Percentiles rank a stretch among this genome's conserved stretches.
phyloP scores from a whole-genome alignment of 2,797 vertebrate genomes.

The Xerus rutilus region DNA sequence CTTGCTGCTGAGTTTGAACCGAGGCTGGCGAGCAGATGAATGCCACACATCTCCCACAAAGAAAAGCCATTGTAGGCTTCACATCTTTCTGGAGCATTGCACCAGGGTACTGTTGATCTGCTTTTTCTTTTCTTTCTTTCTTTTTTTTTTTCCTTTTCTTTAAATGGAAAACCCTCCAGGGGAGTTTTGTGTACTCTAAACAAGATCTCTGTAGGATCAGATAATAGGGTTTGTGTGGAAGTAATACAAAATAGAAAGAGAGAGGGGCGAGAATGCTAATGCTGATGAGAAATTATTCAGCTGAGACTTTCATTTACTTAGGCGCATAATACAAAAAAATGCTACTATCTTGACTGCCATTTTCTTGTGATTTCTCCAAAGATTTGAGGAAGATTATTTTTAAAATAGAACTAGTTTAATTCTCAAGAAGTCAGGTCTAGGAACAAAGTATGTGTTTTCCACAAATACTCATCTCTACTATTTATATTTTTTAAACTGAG shows the following conservation, averaged over 20 bases:
- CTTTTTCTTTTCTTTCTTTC: conserved; percentile 12
- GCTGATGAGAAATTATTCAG: conserved; percentile 86
- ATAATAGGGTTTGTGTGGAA: conserved; percentile 82
- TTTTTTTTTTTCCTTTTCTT: conserved; percentile 51
- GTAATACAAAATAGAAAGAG: conserved; percentile 83
- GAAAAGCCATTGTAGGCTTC: conserved; percentile 81
- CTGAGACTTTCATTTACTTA: conserved; percentile 73
- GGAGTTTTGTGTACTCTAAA: conserved; percentile 88
- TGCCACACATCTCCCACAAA: conserved; percentile 74
- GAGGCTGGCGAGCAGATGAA: conserved; percentile 80
- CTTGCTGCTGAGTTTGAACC: conserved; percentile 76
- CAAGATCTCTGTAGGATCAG: conserved; percentile 86
- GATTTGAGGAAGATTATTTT: conserved; percentile 44
- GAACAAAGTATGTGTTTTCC: conserved; percentile 63
- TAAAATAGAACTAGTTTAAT: conserved; percentile 62
- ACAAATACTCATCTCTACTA: conserved; percentile 66
- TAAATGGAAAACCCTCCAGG: conserved; percentile 86
- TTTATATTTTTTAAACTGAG: conserved; percentile 54
- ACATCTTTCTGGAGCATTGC: conserved; percentile 77
- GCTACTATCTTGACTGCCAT: conserved; percentile 51
- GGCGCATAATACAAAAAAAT: conserved; percentile 73
- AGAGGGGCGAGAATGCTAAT: conserved; percentile 76
- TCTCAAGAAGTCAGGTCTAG: conserved; percentile 48
- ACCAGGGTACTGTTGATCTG: conserved; percentile 78
- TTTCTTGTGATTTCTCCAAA: conserved; percentile 72